Base-by-base conservation (phyloP, 1,140 invertebrate genomes). In the Drosophila suzukii region DNA sequence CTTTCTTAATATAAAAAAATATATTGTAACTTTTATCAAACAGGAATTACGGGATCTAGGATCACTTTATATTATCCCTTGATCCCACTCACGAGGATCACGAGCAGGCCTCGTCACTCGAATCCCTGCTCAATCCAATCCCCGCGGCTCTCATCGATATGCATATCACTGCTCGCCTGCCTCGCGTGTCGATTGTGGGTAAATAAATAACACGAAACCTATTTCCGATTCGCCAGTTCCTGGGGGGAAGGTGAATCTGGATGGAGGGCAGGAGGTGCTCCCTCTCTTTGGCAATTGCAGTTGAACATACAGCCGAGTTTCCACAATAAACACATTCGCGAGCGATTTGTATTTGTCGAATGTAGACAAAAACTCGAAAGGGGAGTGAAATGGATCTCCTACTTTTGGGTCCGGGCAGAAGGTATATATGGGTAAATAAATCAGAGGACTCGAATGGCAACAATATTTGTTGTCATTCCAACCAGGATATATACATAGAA, bases 191-290 rank as follows among this genome's bases (percentile, higher is more conserved):
- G 84, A 89, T 89, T 84, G 84, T 81, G 81, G 84, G 84, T 81
- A 89, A 89, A 89, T 89, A 89, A 89, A 90, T 89, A 89, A 89
- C 84, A 89, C 84, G 84, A 84, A 89, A 80, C 84, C 84, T 80
- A 89, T 88, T 89, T 89, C 73, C 74, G 81, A 76, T 74, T 34
- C 62, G 75, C 66, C 46, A 56, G 50, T 34, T 62, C 46, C 56
- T 47, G 39, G 53, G 51, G 65, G 20, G 24, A 8, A 24, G 43
- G 51, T 38, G 13, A 11, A 10, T 43, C 34, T 32, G 30, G 39
- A 36, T 13, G 34, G 59, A n/a, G 38, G 46, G 27, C 12, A 46
- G 36, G 50, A 20, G 46, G 39, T 12, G 12, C 30, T 39, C 7
- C 15, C 13, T 7, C 12, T 12, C 53, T 49, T 51, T 32, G 47